Base-by-base conservation (phyloP, 2,888 invertebrate genomes). In the Tubulanus polymorphus region DNA sequence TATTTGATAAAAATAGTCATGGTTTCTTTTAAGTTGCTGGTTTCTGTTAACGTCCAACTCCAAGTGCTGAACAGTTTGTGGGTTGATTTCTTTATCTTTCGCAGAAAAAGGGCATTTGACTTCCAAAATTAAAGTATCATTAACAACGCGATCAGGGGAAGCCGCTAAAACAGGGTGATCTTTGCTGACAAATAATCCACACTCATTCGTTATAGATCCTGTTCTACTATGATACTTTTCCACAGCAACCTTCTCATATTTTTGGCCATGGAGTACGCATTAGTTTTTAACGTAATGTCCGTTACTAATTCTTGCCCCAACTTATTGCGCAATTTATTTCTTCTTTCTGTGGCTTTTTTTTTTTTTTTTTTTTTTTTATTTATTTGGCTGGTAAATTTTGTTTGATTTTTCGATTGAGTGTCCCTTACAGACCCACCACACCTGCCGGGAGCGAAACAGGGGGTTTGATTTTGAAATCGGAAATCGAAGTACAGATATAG, bases 1-100 rank as follows among this genome's bases (percentile, higher is more conserved):
- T 27, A 61, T 48, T 47, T 61, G 61, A 46, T 56, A 58, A 29
- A 47, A 51, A 48, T 57, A 60, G 25, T 55, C 54, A 51, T 55
- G n/a, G n/a, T n/a, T n/a, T n/a, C n/a, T 26, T 26, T 57, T 48
- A 15, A 60, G 37, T 1, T 3, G 1, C 26, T 56, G 37, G n/a
- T n/a, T n/a, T n/a, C n/a, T n/a, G n/a, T n/a, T n/a, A n/a, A n/a
- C n/a, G n/a, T n/a, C n/a, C n/a, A n/a, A n/a, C n/a, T n/a, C n/a
- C 23, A 61, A 23, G 15, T 55, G 58, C n/a, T 46, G 54, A 12
- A 57, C 56, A 15, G 51, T 56, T 10, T 48, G 23, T 26, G 29
- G 18, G 20, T 37, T 29, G 29, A 56, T 59, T 1, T 18, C 8
- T 20, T 48, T 48, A 27, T 56, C 20, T 18, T 25, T 37, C 3